These are phyloP conservation scores for Anhinga anhinga DNA, from an alignment of 2,113 vertebrate genomes.

Conservation along the genomic window DNA sequence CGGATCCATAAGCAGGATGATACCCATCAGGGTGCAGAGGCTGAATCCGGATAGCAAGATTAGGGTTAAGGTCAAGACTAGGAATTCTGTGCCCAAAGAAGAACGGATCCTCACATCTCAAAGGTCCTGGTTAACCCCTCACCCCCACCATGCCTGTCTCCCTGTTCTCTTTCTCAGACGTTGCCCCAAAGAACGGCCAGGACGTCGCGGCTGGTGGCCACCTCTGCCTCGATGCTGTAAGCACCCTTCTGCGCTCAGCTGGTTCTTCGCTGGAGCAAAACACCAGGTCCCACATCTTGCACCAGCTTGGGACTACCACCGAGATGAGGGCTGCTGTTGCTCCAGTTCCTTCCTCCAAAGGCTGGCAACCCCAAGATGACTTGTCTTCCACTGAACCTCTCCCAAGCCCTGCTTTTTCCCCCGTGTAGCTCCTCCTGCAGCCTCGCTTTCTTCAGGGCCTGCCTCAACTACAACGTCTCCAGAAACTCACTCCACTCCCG, in stretches of 20 bases:
- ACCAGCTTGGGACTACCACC: background rate
- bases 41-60: background rate
- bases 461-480: background rate
- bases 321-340: background rate
- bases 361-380: background rate
- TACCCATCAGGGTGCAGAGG: background rate
- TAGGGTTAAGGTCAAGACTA: background rate
- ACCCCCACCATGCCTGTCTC: background rate
- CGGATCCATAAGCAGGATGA: fast-evolving
- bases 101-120: background rate
- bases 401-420: background rate
- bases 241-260: background rate
- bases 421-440: background rate
- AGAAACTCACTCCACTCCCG: background rate
- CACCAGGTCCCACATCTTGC: background rate
- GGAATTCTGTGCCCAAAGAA: background rate
- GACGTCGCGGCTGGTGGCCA: background rate
- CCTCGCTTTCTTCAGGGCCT: background rate
- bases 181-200: fast-evolving
- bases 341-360: background rate
- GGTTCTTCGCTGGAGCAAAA: background rate
- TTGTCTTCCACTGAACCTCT: background rate
- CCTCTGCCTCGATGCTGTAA: background rate
- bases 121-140: background rate
- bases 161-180: background rate